Conservation (phyloP, 2,797 vertebrate species). For the Tragelaphus eurycerus region DNA sequence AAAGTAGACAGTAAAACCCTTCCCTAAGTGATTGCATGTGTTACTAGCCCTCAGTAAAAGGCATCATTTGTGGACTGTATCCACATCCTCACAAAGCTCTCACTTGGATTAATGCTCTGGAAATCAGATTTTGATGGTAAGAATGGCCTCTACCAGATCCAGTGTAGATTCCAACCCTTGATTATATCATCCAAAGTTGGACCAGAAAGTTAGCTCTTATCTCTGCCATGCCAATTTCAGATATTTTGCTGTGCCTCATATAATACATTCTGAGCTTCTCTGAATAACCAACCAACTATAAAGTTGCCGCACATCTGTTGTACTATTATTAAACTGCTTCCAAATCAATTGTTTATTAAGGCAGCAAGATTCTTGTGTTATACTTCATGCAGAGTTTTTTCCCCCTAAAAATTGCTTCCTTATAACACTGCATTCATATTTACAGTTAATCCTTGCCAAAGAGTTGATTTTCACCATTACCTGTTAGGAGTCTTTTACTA, state of each 20-base stretch:
- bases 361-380: not conserved
- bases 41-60: not conserved
- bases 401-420: not conserved
- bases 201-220: not conserved
- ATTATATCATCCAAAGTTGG: not conserved
- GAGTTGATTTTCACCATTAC: not conserved
- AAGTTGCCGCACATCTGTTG: not conserved
- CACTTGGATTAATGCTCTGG: not conserved
- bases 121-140: not conserved
- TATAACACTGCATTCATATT: not conserved
- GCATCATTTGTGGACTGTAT: not conserved
- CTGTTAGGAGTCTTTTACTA: not conserved
- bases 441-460: not conserved
- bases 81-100: not conserved
- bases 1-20: not conserved
- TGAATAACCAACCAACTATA: not conserved
- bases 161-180: not conserved
- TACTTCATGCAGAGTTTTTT: not conserved
- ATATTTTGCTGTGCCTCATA: not conserved
- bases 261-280: not conserved
- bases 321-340: not conserved
- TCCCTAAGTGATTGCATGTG: not conserved
- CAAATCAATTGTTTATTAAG: not conserved
- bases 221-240: not conserved
- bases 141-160: not conserved